Evolutionary conservation across 1,140 invertebrate species (phyloP).

Genomic region (Thalassaphorura encarpata): DNA sequence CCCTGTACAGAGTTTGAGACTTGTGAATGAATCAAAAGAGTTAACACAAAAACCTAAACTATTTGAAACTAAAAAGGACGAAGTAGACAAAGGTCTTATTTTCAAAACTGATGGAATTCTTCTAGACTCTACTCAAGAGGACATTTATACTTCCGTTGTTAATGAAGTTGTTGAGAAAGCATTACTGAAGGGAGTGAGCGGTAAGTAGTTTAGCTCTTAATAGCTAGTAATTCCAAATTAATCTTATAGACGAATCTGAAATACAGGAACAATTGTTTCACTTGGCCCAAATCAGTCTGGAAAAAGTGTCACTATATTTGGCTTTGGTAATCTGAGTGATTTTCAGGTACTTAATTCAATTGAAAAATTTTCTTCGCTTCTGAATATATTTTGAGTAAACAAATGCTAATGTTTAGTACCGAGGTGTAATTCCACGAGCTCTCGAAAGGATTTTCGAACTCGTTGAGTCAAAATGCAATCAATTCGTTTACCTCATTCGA

Average conservation of each 20-base stretch:
- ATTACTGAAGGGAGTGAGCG: too few species aligned
- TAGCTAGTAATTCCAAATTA: too few species aligned
- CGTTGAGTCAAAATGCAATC: not conserved
- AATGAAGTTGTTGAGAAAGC: constrained; percentile 19
- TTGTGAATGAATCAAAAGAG: not conserved
- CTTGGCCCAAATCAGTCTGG: constrained; percentile 19
- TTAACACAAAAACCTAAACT: not conserved
- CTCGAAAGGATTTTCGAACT: constrained; percentile 16
- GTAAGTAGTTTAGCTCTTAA: too few species aligned
- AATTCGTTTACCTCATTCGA: constrained; percentile 2
- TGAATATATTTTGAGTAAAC: not conserved
- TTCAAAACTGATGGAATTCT: constrained; percentile 14
- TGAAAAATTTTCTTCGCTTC: not conserved
- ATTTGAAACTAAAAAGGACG: not conserved
- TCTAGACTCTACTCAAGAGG: constrained; percentile 13
- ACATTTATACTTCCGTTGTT: constrained; percentile 5
- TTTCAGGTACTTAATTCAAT: constrained; percentile 14
- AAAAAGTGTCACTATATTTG: constrained; percentile 23
- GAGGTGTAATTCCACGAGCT: constrained; percentile 17
- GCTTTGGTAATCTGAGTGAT: constrained; percentile 11
- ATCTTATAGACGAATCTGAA: constrained; percentile 17
- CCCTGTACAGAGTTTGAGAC: not conserved
- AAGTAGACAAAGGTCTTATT: not conserved
- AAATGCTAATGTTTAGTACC: constrained; percentile 13
- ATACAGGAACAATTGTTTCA: constrained; percentile 12